A percentile compares a stretch with the other conserved stretches of the same genome.
Evolutionary conservation across 2,113 vertebrate species (phyloP).

Genomic region (Pollachius pollachius): DNA sequence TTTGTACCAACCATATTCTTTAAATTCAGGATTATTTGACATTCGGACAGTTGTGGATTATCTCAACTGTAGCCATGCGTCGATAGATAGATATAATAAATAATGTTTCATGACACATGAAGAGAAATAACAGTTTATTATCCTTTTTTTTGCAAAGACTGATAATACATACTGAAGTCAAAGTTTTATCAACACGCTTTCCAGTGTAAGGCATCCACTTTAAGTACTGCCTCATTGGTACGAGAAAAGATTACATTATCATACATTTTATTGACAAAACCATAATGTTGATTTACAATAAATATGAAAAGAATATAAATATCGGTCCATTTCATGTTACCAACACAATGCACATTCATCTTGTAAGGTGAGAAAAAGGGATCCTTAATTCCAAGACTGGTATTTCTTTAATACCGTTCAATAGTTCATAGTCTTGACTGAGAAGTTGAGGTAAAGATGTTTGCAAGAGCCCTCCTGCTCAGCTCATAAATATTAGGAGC

Average conservation of each 20-base stretch:
- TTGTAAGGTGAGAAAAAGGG: constrained; percentile 18
- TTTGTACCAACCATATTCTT: no score
- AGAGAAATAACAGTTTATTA: constrained; percentile 82
- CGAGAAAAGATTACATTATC: constrained; percentile 39
- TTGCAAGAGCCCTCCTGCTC: constrained; percentile 6
- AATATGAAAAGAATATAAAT: constrained; percentile 55
- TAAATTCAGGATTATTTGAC: no score
- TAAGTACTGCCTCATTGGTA: constrained; percentile 3
- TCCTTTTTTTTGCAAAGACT: constrained; percentile 62
- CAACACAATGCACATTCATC: constrained; percentile 40
- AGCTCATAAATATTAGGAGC: constrained; percentile 18
- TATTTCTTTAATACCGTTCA: constrained; percentile 6
- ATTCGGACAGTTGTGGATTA: no score
- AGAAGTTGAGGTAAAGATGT: constrained; percentile 49
- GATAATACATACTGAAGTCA: constrained; percentile 77
- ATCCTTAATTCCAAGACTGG: constrained; percentile 7
- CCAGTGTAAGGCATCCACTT: constrained; percentile 52
- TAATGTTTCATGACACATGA: background rate
- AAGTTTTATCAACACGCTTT: constrained; percentile 51
- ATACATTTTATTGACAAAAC: constrained; percentile 46
- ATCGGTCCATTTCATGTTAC: constrained; percentile 46
- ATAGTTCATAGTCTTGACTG: constrained; percentile 16
- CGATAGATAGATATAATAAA: background rate
- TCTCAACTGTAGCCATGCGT: background rate
- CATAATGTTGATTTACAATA: constrained; percentile 25